A percentile compares a stretch with the other conserved stretches of the same genome.
These are phyloP conservation scores for Entosphenus tridentatus DNA, from an alignment of 2,113 vertebrate species.

Conservation along the genomic window DNA sequence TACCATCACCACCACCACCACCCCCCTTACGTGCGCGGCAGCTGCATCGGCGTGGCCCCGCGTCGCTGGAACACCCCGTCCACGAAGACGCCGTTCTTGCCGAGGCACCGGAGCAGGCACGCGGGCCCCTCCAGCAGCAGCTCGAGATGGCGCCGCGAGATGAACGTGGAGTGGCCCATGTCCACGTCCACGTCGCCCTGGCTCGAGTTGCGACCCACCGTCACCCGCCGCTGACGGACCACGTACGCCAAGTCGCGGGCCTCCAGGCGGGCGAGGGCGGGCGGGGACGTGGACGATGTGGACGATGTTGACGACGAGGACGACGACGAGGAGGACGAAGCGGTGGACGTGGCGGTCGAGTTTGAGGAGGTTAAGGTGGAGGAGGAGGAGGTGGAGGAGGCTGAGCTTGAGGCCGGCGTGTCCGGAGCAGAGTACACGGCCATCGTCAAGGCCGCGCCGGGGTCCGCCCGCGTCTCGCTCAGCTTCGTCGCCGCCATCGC, in stretches of 20 bases:
- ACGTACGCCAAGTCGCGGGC: slow-evolving; percentile 71
- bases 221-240: slow-evolving; percentile 73
- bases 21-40: slow-evolving; percentile 60
- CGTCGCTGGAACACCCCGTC: slow-evolving; percentile 81
- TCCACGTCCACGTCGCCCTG: slow-evolving; percentile 91
- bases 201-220: slow-evolving; percentile 83
- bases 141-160: slow-evolving; percentile 78
- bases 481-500: too few species aligned
- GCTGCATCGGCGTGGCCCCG: slow-evolving; percentile 51
- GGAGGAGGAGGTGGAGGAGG: too few species aligned
- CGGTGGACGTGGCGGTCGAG: too few species aligned
- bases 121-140: slow-evolving; percentile 55
- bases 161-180: slow-evolving; percentile 93
- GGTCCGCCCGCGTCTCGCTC: too few species aligned
- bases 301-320: too few species aligned
- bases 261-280: slow-evolving; percentile 23
- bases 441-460: too few species aligned
- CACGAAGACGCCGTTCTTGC: slow-evolving; percentile 80
- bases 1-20: too few species aligned
- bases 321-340: too few species aligned
- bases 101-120: slow-evolving; percentile 57
- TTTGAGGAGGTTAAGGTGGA: too few species aligned
- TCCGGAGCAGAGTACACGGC: too few species aligned
- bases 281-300: slow-evolving; percentile 10
- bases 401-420: too few species aligned